Conservation (phyloP, 2,797 vertebrate genomes). For the Anguilla obscura region DNA sequence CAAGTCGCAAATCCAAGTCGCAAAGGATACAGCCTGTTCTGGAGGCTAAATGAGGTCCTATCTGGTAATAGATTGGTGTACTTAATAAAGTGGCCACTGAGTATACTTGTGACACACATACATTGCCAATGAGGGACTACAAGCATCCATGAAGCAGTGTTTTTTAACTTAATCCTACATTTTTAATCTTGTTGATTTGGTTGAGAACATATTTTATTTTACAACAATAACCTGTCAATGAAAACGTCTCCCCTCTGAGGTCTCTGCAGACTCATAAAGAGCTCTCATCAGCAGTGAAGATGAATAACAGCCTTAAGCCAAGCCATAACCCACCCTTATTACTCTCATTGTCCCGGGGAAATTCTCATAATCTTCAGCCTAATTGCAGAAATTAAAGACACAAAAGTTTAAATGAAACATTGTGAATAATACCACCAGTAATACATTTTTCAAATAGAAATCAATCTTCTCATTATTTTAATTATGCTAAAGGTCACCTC, state of each 20-base stretch:
- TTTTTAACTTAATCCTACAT: background rate
- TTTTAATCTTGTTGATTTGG: background rate
- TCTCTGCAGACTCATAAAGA: background rate
- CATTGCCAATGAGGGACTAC: background rate
- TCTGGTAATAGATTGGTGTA: no score
- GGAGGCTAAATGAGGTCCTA: no score
- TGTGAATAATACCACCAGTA: constrained; percentile 22
- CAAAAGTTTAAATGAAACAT: constrained; percentile 25
- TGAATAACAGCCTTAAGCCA: background rate
- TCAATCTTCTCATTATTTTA: constrained; percentile 37
- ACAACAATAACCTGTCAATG: background rate
- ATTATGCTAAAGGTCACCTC: constrained; percentile 42
- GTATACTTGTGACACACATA: background rate
- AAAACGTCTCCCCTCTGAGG: background rate
- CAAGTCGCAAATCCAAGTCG: no score
- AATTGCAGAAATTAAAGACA: constrained; percentile 31
- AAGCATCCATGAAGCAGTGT: background rate
- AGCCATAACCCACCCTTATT: background rate
- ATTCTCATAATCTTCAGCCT: constrained; percentile 36
- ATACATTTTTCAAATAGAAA: constrained; percentile 31
- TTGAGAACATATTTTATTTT: background rate
- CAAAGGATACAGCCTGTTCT: no score
- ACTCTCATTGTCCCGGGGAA: background rate
- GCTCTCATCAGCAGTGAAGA: background rate
- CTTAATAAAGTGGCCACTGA: no score